A percentile compares a stretch with the other conserved stretches of the same genome.
Evolutionary conservation across 2,888 invertebrate species (phyloP).

Genomic region (Tuta absoluta): DNA sequence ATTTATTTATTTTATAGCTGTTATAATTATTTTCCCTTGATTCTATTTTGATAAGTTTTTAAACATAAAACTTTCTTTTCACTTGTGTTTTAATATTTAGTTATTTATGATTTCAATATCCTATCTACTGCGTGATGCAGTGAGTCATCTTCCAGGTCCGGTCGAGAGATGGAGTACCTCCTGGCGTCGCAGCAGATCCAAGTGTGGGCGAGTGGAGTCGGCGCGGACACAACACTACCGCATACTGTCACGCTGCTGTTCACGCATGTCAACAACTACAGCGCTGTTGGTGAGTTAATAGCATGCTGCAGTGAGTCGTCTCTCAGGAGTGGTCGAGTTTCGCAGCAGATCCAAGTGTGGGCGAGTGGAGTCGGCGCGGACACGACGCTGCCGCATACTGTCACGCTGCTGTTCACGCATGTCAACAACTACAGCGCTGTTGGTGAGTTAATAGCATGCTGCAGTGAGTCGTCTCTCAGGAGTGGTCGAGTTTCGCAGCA

Average conservation of each 20-base stretch:
- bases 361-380: slow-evolving; percentile 58
- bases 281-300: slow-evolving; percentile 59
- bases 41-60: too few species aligned
- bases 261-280: slow-evolving; percentile 67
- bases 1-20: background rate
- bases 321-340: too few species aligned
- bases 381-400: slow-evolving; percentile 60
- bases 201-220: slow-evolving; percentile 53
- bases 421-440: slow-evolving; percentile 67
- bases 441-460: slow-evolving; percentile 50
- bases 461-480: background rate
- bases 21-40: background rate
- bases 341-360: slow-evolving; percentile 74
- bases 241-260: slow-evolving; percentile 65
- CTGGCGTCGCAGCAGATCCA: slow-evolving; percentile 82
- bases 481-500: too few species aligned
- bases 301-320: background rate
- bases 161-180: slow-evolving; percentile 84
- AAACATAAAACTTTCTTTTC: slow-evolving; percentile 29
- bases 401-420: slow-evolving; percentile 65
- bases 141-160: slow-evolving; percentile 77
- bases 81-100: slow-evolving; percentile 26
- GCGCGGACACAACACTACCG: slow-evolving; percentile 62
- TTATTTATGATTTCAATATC: slow-evolving; percentile 32
- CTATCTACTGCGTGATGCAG: slow-evolving; percentile 46